These are phyloP conservation scores for Dasyprocta punctata DNA, from an alignment of 2,113 vertebrate species.

Conservation along the genomic window DNA sequence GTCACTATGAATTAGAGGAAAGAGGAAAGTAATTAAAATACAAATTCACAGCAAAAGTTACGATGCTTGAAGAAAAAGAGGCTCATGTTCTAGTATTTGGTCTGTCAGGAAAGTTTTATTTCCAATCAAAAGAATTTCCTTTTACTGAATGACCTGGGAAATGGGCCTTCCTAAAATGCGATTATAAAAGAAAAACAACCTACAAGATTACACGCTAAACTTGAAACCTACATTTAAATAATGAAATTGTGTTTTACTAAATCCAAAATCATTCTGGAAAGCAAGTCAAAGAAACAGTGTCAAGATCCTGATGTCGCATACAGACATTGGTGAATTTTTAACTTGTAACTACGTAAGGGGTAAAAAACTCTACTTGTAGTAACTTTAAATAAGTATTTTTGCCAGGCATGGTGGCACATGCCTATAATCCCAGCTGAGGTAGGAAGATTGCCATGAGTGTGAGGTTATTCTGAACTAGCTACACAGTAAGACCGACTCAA, in stretches of 20 bases:
- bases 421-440: too few species aligned
- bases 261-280: conserved; percentile 37
- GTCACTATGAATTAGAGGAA: neutral
- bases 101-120: neutral
- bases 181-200: neutral
- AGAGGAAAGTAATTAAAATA: neutral
- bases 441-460: too few species aligned
- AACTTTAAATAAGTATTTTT: conserved; percentile 3
- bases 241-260: neutral
- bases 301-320: neutral
- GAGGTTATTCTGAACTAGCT: too few species aligned
- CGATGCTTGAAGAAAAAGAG: neutral
- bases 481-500: too few species aligned
- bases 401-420: too few species aligned
- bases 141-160: conserved; percentile 19
- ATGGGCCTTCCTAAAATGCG: neutral
- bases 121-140: conserved; percentile 39
- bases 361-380: neutral
- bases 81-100: neutral
- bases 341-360: neutral
- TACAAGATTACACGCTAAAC: neutral
- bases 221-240: conserved; percentile 12
- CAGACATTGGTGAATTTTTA: neutral
- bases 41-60: conserved; percentile 27
- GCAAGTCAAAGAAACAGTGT: conserved; percentile 15